Evolutionary conservation across 2,888 invertebrate genomes (phyloP).

Genomic region (Tachystola acroxantha): DNA sequence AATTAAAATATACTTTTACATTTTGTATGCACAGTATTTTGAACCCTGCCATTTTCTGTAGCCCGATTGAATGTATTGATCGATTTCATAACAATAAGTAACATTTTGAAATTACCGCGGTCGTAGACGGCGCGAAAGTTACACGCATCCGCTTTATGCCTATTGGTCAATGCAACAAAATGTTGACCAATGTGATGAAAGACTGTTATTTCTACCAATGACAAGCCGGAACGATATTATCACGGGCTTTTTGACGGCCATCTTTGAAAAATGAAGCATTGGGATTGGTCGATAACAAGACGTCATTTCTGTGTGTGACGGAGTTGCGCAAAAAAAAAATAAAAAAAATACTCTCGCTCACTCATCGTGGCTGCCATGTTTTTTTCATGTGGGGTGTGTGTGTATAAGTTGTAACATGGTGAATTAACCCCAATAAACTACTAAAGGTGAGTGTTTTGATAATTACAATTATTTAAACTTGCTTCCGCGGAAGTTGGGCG

Average conservation of each 20-base stretch:
- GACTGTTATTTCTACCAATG: slow-evolving; percentile 46
- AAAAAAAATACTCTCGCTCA: slow-evolving; percentile 56
- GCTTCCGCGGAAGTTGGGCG: slow-evolving; percentile 51
- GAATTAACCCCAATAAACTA: slow-evolving; percentile 66
- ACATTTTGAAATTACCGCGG: slow-evolving; percentile 34
- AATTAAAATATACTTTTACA: no score
- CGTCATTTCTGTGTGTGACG: slow-evolving; percentile 66
- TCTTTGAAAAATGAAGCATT: slow-evolving; percentile 47
- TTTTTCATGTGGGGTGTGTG: slow-evolving; percentile 85
- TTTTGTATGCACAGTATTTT: no score
- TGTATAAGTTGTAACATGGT: slow-evolving; percentile 65
- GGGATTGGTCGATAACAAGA: slow-evolving; percentile 57
- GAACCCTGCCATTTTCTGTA: no score
- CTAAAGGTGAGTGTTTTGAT: slow-evolving; percentile 59
- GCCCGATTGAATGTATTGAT: no score
- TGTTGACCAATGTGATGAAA: slow-evolving; percentile 33
- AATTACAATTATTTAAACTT: slow-evolving; percentile 34
- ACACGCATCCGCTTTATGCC: slow-evolving; percentile 26
- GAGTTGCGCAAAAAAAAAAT: slow-evolving; percentile 68
- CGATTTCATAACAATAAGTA: no score
- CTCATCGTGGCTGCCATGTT: slow-evolving; percentile 84
- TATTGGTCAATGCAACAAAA: slow-evolving; percentile 34
- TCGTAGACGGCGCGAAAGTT: slow-evolving; percentile 37
- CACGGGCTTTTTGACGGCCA: slow-evolving; percentile 48
- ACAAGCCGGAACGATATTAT: slow-evolving; percentile 34